phyloP scores from a whole-genome alignment of 2,797 vertebrate genomes.

The Triplophysa yarkandensis region DNA sequence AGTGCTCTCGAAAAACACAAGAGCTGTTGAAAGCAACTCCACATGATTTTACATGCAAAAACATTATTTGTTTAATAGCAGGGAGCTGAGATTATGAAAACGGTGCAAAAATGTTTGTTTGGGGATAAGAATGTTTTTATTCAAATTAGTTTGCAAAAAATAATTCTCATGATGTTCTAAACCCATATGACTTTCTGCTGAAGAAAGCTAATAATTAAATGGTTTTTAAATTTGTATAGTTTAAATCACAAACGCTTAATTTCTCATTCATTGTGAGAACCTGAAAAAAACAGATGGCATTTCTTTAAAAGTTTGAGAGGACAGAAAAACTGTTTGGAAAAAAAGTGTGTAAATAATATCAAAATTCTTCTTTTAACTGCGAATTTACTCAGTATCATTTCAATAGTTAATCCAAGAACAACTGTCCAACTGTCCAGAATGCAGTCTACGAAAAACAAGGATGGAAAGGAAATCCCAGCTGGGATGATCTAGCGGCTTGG shows the following conservation, averaged over 20 bases:
- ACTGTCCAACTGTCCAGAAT: neutral
- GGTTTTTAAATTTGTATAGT: neutral
- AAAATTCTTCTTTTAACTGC: neutral
- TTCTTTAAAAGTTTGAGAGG: no score
- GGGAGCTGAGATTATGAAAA: slow-evolving; percentile 56
- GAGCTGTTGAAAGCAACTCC: slow-evolving; percentile 69
- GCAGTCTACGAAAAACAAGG: neutral
- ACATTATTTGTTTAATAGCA: slow-evolving; percentile 62
- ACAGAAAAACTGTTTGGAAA: neutral
- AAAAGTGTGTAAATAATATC: neutral
- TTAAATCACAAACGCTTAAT: neutral
- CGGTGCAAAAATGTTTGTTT: neutral
- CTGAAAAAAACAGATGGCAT: neutral
- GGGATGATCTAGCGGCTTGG: neutral
- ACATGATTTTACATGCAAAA: slow-evolving; percentile 66
- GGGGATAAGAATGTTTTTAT: neutral
- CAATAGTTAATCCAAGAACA: neutral
- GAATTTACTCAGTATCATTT: neutral
- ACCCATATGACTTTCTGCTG: neutral
- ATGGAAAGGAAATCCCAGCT: slow-evolving; percentile 1
- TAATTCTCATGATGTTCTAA: neutral
- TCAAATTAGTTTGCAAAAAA: neutral
- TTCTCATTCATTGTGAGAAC: neutral
- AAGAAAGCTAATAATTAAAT: neutral
- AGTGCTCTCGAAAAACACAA: slow-evolving; percentile 71